Evolutionary conservation across 2,888 invertebrate genomes (phyloP), one percentile per base, ranked within the genome.

Genomic region (Amblyteles armatorius): DNA sequence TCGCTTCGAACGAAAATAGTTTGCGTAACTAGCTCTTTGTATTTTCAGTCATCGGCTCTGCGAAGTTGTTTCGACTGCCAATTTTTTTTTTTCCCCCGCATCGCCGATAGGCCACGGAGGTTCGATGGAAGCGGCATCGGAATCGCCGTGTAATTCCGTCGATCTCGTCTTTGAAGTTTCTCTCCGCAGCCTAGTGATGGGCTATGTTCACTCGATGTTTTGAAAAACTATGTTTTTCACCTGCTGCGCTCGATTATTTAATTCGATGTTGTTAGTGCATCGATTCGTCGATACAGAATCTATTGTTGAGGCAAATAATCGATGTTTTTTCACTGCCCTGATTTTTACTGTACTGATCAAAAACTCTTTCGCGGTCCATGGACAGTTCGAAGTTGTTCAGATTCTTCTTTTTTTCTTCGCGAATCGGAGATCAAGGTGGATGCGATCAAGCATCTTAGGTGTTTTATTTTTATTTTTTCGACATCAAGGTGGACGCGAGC

Each of bases 401-500:
- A 3, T 29, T 29, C 29, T 29, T 29, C 29, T 36, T 36, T 36
- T 36, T 36, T 36, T 36, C 7, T 1, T 33, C 33, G 33, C 36
- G 5, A 6, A 36, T 7, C 63, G 65, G 55, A 29, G 82, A 82
- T 77, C 76, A 77, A 82, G 60, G 48, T 71, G 36, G 68, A 76
- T 65, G 40, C 19, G 29, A 82, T 63, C 22, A 50, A 77, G 36
- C 6, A 7, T 36, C 7, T 36, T 36, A 36, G 7, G 63, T 16
- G 1, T 36, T 71, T 76, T 22, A 50, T 78, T 26, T 26, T 26
- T 26, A 1, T 26, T 26, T 26, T 1, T 26, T 26, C n/a, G n/a
- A n/a, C n/a, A n/a, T 82, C 76, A 71, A 82, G 50, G 48, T 71
- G 36, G 68, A 76, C 55, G 29, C 29, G 29, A 82, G 52, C 29